These are phyloP conservation scores for Chironex yamaguchii DNA, from an alignment of 30 jellyfish, hydroid and myxozoan species.

Conservation along the genomic window DNA sequence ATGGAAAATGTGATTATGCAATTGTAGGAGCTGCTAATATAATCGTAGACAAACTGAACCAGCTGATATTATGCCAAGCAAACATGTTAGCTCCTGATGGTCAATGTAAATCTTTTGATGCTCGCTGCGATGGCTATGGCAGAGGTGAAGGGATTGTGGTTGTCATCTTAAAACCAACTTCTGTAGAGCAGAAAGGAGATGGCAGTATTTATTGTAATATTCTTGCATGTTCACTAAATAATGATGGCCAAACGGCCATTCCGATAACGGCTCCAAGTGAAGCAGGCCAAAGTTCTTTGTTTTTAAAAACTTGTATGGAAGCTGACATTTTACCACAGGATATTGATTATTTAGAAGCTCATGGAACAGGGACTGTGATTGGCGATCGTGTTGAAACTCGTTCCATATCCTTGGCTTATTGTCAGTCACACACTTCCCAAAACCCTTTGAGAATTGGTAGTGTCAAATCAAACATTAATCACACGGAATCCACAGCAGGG, in stretches of 20 bases:
- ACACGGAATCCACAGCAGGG: conserved; percentile 63
- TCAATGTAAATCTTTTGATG: conserved; percentile 60
- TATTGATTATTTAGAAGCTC: conserved; percentile 62
- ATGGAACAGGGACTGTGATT: conserved; percentile 70
- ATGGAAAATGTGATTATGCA: conserved; percentile 50
- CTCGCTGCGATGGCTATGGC: conserved; percentile 72
- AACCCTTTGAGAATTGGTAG: conserved; percentile 49
- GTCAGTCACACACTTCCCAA: background rate
- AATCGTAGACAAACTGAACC: conserved; percentile 28
- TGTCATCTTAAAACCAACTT: conserved; percentile 17
- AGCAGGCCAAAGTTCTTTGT: conserved; percentile 12
- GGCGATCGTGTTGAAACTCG: conserved; percentile 63
- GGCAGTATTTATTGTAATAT: conserved; percentile 30
- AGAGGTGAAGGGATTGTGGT: conserved; percentile 68
- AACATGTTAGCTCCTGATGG: conserved; percentile 71
- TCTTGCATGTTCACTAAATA: conserved; percentile 34
- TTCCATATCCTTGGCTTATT: conserved; percentile 53
- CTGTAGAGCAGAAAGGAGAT: background rate
- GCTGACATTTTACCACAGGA: conserved; percentile 19
- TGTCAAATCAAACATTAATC: conserved; percentile 41
- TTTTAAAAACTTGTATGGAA: conserved; percentile 15
- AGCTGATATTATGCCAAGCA: conserved; percentile 41
- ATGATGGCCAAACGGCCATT: conserved; percentile 64
- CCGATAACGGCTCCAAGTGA: conserved; percentile 75
- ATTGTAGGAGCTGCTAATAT: conserved; percentile 62